A percentile compares a stretch with the other conserved stretches of the same genome.
phyloP scores from a whole-genome alignment of 2,888 invertebrate genomes.

The Bimastos eiseni region DNA sequence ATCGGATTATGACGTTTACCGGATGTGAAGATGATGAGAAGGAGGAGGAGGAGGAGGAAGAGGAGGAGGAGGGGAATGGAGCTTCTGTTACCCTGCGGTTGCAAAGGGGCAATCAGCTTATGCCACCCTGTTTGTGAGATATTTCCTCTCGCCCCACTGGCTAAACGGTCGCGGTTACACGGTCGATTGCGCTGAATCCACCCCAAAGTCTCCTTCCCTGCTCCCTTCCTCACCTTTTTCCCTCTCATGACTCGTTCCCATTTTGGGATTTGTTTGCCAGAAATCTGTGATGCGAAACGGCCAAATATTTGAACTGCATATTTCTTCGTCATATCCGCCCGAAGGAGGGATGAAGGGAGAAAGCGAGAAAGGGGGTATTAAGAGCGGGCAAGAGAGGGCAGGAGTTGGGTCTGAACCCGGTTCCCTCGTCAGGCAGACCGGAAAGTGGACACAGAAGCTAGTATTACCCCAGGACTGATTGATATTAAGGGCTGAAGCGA shows the following conservation, averaged over 20 bases:
- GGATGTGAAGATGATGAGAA: not conserved
- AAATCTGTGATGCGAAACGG: not conserved
- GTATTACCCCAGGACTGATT: not conserved
- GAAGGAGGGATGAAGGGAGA: not conserved
- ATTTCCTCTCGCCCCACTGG: not conserved
- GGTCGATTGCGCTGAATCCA: not conserved
- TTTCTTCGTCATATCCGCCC: not conserved
- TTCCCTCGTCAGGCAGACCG: not conserved
- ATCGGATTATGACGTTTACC: constrained; percentile 13
- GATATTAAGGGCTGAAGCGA: not conserved
- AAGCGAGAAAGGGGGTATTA: not conserved
- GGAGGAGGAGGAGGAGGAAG: not conserved
- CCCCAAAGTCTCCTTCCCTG: not conserved
- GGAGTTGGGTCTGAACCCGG: not conserved
- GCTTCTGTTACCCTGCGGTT: not conserved
- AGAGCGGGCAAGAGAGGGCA: not conserved
- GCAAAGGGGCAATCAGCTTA: not conserved
- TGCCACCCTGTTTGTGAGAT: not conserved
- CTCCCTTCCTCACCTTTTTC: not conserved
- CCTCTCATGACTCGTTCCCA: not conserved
- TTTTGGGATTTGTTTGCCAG: not conserved
- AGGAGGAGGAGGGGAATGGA: not conserved
- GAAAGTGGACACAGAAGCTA: not conserved
- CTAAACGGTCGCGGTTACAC: not conserved
- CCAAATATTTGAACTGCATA: not conserved